Evolutionary conservation across 2,888 invertebrate species (phyloP).

Genomic region (Latrodectus hesperus): DNA sequence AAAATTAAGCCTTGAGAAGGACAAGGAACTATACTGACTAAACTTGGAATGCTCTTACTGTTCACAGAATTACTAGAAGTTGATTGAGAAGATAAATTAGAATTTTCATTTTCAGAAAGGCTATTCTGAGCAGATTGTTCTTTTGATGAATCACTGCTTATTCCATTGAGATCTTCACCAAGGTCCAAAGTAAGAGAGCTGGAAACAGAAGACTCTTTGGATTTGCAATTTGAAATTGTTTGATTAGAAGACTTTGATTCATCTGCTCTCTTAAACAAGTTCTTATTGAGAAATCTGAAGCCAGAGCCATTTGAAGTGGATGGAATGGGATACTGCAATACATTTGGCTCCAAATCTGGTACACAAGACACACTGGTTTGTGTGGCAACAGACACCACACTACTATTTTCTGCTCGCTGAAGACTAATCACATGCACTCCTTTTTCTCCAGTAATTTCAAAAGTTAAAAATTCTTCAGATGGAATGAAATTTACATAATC

Average conservation of each 20-base stretch:
- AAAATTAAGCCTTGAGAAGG: conserved; percentile 41
- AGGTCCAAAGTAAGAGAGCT: conserved; percentile 47
- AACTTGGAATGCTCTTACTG: conserved; percentile 25
- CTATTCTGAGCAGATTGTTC: conserved; percentile 44
- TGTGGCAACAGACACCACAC: conserved; percentile 69
- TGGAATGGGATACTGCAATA: conserved; percentile 54
- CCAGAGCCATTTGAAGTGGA: conserved; percentile 66
- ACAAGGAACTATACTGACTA: conserved; percentile 35
- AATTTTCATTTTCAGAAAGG: conserved; percentile 59
- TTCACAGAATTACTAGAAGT: conserved; percentile 57
- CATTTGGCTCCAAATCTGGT: conserved; percentile 47
- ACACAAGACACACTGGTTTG: conserved; percentile 70
- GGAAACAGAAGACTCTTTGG: conserved; percentile 33
- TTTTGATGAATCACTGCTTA: conserved; percentile 57
- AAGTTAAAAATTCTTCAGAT: conserved; percentile 71
- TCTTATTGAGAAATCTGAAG: conserved; percentile 38
- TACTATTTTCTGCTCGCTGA: conserved; percentile 51
- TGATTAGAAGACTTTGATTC: conserved; percentile 53
- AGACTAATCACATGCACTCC: conserved; percentile 66
- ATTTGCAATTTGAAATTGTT: conserved; percentile 20
- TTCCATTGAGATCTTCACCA: conserved; percentile 30
- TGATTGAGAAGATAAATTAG: conserved; percentile 62
- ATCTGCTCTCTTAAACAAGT: conserved; percentile 40
- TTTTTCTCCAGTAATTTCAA: conserved; percentile 69
- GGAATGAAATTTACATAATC: conserved; percentile 69